Evolutionary conservation across 2,113 vertebrate species (phyloP).

Genomic region (Periophthalmus modestus): DNA sequence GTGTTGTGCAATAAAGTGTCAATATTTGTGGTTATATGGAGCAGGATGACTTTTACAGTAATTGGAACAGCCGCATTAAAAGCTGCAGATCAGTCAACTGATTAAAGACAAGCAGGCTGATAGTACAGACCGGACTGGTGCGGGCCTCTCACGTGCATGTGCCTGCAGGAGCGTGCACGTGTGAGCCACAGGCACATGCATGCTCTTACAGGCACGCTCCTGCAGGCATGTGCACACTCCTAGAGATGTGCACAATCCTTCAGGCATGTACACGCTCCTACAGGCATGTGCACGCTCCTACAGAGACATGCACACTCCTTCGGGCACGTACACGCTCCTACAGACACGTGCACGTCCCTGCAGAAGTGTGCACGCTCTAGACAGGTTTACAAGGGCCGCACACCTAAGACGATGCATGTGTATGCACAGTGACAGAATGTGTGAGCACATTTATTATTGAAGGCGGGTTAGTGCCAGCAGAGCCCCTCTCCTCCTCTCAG

Average conservation of each 20-base stretch:
- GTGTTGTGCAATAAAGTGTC: slow-evolving; percentile 99
- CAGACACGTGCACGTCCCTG: not conserved
- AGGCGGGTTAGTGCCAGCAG: slow-evolving; percentile 66
- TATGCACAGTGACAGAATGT: slow-evolving; percentile 47
- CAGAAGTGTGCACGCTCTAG: not conserved
- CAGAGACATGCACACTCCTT: too few relatives aligned
- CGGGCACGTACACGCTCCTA: not conserved
- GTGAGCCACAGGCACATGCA: not conserved
- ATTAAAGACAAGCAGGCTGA: slow-evolving; percentile 89
- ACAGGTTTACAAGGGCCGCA: slow-evolving; percentile 9
- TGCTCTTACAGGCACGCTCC: not conserved
- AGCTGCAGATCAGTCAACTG: slow-evolving; percentile 95
- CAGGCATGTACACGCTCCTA: not conserved
- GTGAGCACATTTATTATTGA: slow-evolving; percentile 69
- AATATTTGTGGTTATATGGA: slow-evolving; percentile 99
- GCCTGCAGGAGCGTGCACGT: not conserved
- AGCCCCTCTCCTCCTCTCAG: slow-evolving; percentile 64
- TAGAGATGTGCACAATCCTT: not conserved
- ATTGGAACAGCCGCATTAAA: slow-evolving; percentile 99
- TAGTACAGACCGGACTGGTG: slow-evolving; percentile 70
- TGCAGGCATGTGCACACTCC: not conserved
- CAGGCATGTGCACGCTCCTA: not conserved
- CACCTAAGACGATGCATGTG: slow-evolving; percentile 37
- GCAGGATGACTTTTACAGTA: slow-evolving; percentile 99
- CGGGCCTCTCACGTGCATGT: not conserved